Evolutionary conservation across 2,888 invertebrate species (phyloP).

Genomic region (Xanthorhoe spadicearia): DNA sequence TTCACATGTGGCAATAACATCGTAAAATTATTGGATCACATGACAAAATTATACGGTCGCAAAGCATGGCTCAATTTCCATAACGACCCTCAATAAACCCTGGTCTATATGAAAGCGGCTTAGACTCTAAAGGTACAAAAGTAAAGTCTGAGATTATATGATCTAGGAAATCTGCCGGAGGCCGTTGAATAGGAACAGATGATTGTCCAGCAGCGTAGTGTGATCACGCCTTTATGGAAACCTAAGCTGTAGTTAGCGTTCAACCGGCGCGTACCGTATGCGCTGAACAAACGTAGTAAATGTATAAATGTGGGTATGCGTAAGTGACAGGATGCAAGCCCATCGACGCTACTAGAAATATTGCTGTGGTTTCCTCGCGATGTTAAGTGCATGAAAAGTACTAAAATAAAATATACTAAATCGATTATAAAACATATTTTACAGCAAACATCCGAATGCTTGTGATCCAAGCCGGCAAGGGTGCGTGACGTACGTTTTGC

Average conservation of each 20-base stretch:
- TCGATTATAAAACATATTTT: background rate
- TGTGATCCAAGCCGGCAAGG: conserved; percentile 11
- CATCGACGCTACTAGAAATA: no score
- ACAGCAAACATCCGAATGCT: conserved; percentile 6
- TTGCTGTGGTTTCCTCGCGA: no score
- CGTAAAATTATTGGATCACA: conserved; percentile 55
- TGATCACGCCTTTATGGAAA: background rate
- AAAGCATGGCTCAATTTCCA: conserved; percentile 58
- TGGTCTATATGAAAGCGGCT: conserved; percentile 26
- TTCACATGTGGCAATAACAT: conserved; percentile 53
- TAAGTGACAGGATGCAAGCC: no score
- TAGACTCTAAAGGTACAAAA: background rate
- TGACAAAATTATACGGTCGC: conserved; percentile 58
- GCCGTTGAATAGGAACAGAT: background rate
- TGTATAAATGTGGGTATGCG: no score
- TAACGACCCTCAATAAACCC: conserved; percentile 58
- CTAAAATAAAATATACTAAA: no score
- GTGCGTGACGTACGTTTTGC: conserved; percentile 34
- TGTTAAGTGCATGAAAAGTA: no score
- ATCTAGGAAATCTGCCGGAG: background rate
- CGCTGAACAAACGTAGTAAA: no score
- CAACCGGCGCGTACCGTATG: no score
- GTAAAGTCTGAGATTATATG: background rate
- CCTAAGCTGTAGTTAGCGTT: no score
- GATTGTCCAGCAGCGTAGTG: no score